Base-by-base conservation (phyloP, 2,113 vertebrate species). In the zebrafish (Danio rerio) region DNA sequence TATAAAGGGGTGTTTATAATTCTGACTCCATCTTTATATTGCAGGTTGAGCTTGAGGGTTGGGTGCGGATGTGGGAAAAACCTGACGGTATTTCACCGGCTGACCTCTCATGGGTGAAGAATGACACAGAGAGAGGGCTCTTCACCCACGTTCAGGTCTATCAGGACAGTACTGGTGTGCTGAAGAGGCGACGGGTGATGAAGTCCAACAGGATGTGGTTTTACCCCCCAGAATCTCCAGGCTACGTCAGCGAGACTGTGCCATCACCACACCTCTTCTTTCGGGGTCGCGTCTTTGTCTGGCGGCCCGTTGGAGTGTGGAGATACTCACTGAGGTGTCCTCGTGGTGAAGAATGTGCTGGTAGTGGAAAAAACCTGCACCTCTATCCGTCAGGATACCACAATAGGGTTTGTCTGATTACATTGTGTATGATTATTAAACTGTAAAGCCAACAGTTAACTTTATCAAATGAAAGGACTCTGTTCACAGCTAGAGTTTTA, bases 171-270 rank as follows among this genome's bases (percentile, higher is more conserved):
- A 63, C 65, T 0, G 56, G 75, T 7, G 1, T 20, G 10, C 5
- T 62, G 1, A 81, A 76, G 53, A 69, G 20, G 43, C 42, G 70
- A 13, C 16, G 79, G 20, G 71, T 70, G 9, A 16, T 81, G 12
- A 85, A 78, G 12, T 76, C 63, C 0, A 72, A 81, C 72, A 2
- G 53, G 3, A 81, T 81, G 79, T 83, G 81, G 81, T 72, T 81
- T 21, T 63, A 85, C 65, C 83, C 79, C 11, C 72, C 83, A 7
- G 79, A 85, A n/a, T n/a, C 65, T 63, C 79, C 79, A 4, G 73
- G 83, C 18, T 63, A 70, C 13, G 16, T 81, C 5, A 16, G 43
- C 12, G 63, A 42, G 31, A n/a, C 6, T 13, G 13, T 68, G 13
- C 71, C 71, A 49, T 9, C 49, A 9, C 53, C 56, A 43, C n/a